Percentiles rank a stretch among this genome's conserved stretches.
Conservation (phyloP, 2,797 vertebrate species). For the Sebastolobus altivelis region DNA sequence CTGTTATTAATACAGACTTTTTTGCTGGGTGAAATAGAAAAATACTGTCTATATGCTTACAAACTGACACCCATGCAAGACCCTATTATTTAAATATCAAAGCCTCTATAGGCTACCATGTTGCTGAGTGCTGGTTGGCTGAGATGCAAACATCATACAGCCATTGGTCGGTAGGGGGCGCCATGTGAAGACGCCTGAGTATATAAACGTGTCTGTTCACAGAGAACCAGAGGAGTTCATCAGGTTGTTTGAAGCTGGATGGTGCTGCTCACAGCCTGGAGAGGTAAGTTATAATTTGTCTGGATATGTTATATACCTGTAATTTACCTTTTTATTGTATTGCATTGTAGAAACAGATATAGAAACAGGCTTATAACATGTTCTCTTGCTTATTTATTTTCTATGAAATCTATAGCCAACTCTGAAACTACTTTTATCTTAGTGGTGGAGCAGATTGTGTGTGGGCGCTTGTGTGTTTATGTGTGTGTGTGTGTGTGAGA, state of each 20-base stretch:
- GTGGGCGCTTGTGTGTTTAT: slow-evolving; percentile 4
- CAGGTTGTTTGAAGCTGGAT: slow-evolving; percentile 15
- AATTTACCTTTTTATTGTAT: neutral
- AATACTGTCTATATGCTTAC: neutral
- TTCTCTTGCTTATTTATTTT: neutral
- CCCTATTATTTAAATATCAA: neutral
- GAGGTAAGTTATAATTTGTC: slow-evolving; percentile 48
- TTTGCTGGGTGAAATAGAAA: neutral
- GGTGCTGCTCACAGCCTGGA: slow-evolving; percentile 18
- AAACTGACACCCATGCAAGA: neutral
- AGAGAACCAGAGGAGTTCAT: slow-evolving; percentile 10
- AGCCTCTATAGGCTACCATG: neutral
- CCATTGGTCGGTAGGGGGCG: slow-evolving; percentile 62
- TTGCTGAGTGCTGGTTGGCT: neutral
- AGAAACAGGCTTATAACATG: neutral
- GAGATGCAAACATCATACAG: neutral
- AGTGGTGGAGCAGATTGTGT: slow-evolving; percentile 7
- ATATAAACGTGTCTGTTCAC: slow-evolving; percentile 57
- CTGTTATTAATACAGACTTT: neutral
- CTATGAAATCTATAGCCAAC: neutral
- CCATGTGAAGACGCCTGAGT: neutral
- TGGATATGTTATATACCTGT: neutral
- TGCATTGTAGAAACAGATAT: neutral
- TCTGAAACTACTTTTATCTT: neutral
- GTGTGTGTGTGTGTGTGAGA: slow-evolving; percentile 3